phyloP scores from a whole-genome alignment of 2,888 invertebrate genomes.

The Linyphia triangularis region DNA sequence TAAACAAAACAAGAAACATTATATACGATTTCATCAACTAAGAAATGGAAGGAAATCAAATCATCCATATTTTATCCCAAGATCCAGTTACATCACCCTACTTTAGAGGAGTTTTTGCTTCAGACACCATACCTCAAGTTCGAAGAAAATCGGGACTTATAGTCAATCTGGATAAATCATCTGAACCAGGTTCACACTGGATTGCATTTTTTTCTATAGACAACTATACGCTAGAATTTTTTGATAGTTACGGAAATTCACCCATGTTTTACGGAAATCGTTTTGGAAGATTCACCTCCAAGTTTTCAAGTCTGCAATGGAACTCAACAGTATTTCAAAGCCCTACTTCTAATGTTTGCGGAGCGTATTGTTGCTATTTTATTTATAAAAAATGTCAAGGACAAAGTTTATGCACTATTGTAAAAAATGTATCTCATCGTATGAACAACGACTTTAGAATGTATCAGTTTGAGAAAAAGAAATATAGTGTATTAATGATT shows the following conservation, averaged over 20 bases:
- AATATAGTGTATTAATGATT: not conserved
- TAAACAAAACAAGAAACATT: slow-evolving; percentile 55
- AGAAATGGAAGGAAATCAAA: slow-evolving; percentile 24
- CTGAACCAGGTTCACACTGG: slow-evolving; percentile 49
- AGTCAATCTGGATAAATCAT: slow-evolving; percentile 14
- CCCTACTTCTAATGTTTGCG: slow-evolving; percentile 33
- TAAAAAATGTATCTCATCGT: not conserved
- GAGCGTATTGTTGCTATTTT: slow-evolving; percentile 37
- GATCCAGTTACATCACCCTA: not conserved
- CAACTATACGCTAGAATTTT: slow-evolving; percentile 29
- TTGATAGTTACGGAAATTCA: slow-evolving; percentile 54
- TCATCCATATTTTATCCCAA: not conserved
- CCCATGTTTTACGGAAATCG: not conserved
- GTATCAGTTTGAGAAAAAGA: not conserved
- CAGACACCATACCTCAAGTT: slow-evolving; percentile 1
- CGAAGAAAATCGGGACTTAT: slow-evolving; percentile 6
- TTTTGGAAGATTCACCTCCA: not conserved
- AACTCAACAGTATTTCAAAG: slow-evolving; percentile 18
- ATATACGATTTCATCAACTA: slow-evolving; percentile 29
- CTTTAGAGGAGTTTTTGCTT: slow-evolving; percentile 15
- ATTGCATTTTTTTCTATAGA: slow-evolving; percentile 31
- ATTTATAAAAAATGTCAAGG: slow-evolving; percentile 19
- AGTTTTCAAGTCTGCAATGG: not conserved
- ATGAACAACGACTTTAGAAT: slow-evolving; percentile 1
- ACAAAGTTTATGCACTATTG: not conserved